Evolutionary conservation across 2,113 vertebrate species (phyloP).

Genomic region (Actinemys pallida): DNA sequence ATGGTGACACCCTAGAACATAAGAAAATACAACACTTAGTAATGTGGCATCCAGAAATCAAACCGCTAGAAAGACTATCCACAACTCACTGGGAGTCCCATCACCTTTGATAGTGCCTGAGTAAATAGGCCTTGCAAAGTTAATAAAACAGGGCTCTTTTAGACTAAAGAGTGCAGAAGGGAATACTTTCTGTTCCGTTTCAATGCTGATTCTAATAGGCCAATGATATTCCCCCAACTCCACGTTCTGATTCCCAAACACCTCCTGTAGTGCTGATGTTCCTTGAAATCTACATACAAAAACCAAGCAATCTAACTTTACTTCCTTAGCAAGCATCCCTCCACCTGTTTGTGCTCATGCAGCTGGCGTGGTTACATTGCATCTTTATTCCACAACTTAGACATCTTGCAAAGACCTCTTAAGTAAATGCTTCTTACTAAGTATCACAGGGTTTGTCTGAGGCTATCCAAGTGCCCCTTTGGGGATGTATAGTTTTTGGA

Average conservation of each 20-base stretch:
- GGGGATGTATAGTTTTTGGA: neutral
- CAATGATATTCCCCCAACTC: neutral
- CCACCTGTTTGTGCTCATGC: neutral
- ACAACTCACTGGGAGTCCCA: too few relatives aligned
- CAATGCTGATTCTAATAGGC: neutral
- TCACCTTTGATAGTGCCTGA: too few relatives aligned
- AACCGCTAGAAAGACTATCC: too few relatives aligned
- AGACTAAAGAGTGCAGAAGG: neutral
- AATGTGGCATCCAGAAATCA: too few relatives aligned
- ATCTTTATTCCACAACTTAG: neutral
- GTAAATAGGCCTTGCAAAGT: too few relatives aligned
- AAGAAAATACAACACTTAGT: too few relatives aligned
- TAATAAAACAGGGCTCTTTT: neutral
- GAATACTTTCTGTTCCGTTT: neutral
- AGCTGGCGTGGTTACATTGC: neutral
- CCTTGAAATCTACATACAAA: neutral
- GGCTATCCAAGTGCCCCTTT: neutral
- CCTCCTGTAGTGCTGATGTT: neutral
- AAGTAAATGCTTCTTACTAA: neutral
- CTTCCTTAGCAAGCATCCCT: neutral
- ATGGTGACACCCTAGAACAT: too few relatives aligned
- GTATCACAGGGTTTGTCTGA: neutral
- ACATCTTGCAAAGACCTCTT: neutral
- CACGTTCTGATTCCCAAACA: neutral
- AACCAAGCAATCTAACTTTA: neutral